Evolutionary conservation across 37 sponge, comb jelly and placozoan genomes (phyloP).

Genomic region (Chondrilla cf. caribensis): DNA sequence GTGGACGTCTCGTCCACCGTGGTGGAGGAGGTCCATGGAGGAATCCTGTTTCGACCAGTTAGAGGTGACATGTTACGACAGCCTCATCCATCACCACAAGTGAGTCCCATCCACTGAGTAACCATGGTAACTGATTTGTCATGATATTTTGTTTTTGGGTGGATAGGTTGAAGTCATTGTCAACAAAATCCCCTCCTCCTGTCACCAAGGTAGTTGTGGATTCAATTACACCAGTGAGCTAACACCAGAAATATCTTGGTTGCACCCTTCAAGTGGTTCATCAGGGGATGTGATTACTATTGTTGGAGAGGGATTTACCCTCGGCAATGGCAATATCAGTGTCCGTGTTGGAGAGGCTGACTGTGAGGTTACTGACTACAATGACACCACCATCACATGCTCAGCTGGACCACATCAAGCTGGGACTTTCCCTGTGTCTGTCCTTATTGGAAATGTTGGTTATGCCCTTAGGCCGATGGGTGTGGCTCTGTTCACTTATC

Average conservation of each 20-base stretch:
- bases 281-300: not conserved
- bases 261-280: slow-evolving; percentile 4
- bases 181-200: slow-evolving; percentile 72
- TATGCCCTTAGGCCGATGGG: not conserved
- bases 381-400: slow-evolving; percentile 36
- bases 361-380: not conserved
- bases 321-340: not conserved
- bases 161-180: slow-evolving; percentile 79
- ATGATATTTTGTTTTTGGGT: no score
- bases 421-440: slow-evolving; percentile 24
- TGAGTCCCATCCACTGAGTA: slow-evolving; percentile 11
- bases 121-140: not conserved
- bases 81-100: slow-evolving; percentile 65
- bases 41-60: slow-evolving; percentile 60
- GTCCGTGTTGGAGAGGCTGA: not conserved
- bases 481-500: slow-evolving; percentile 35
- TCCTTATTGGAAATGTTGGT: slow-evolving; percentile 32
- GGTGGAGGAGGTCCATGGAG: slow-evolving; percentile 39
- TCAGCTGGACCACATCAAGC: slow-evolving; percentile 44
- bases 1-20: slow-evolving; percentile 27
- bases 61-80: slow-evolving; percentile 79
- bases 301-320: slow-evolving; percentile 12
- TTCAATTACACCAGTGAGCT: slow-evolving; percentile 28
- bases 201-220: slow-evolving; percentile 46
- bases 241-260: slow-evolving; percentile 20